Evolutionary conservation across 2,888 invertebrate genomes (phyloP).

Genomic region (Anticlea derivata): DNA sequence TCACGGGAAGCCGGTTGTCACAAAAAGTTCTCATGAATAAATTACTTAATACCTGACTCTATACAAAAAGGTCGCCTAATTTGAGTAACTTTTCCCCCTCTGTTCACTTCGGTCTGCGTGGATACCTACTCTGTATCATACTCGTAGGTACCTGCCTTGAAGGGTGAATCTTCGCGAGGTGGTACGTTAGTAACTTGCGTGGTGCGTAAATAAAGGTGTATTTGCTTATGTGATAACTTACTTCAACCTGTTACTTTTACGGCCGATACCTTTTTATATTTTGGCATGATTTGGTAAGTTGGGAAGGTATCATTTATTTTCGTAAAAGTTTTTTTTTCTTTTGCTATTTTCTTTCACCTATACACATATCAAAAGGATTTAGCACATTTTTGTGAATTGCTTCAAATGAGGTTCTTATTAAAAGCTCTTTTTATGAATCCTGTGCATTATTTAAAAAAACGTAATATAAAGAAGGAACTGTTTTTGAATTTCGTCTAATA

Average conservation of each 20-base stretch:
- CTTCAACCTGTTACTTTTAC: constrained; percentile 32
- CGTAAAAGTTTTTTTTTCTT: constrained; percentile 1
- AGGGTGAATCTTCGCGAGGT: constrained; percentile 33
- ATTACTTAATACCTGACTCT: constrained; percentile 42
- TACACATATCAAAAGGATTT: too few relatives aligned
- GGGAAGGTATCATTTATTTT: constrained; percentile 4
- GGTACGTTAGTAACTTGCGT: constrained; percentile 23
- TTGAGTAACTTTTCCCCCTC: constrained; percentile 44
- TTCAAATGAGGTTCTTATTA: too few relatives aligned
- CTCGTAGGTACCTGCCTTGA: constrained; percentile 15
- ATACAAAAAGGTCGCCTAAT: constrained; percentile 46
- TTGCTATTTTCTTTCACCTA: background rate
- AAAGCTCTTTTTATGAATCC: too few relatives aligned
- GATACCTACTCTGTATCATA: constrained; percentile 25
- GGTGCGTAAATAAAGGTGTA: constrained; percentile 31
- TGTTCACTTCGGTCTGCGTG: constrained; percentile 46
- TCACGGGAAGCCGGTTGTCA: constrained; percentile 35
- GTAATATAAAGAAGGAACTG: too few relatives aligned
- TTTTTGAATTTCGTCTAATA: too few relatives aligned
- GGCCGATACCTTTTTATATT: constrained; percentile 40
- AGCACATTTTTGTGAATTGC: too few relatives aligned
- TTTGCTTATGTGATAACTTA: constrained; percentile 32
- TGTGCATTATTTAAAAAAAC: too few relatives aligned
- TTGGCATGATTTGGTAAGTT: constrained; percentile 22
- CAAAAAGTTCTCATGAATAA: constrained; percentile 55